These are phyloP conservation scores for Drosophila kambysellisi DNA, from an alignment of 2,888 invertebrate species.

Conservation along the genomic window DNA sequence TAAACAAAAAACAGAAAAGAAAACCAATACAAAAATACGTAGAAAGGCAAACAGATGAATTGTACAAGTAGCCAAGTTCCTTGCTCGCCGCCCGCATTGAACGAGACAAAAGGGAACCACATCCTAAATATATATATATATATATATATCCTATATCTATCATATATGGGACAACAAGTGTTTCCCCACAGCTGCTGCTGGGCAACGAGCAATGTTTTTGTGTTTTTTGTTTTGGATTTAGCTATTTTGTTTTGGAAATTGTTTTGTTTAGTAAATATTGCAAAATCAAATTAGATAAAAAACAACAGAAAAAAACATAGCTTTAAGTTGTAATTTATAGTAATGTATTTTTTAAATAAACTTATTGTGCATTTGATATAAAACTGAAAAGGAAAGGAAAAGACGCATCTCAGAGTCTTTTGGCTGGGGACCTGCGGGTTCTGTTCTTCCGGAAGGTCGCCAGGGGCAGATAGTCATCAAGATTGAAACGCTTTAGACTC, in stretches of 20 bases:
- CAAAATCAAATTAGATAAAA: conserved; percentile 39
- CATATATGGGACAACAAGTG: background rate
- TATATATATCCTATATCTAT: background rate
- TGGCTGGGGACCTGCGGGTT: background rate
- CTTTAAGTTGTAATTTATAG: conserved; percentile 77
- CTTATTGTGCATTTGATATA: conserved; percentile 75
- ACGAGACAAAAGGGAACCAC: background rate
- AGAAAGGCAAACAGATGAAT: conserved; percentile 23
- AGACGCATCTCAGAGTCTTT: background rate
- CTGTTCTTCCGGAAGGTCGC: background rate
- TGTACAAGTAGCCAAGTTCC: conserved; percentile 49
- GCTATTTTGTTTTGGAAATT: conserved; percentile 43
- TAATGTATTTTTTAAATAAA: conserved; percentile 77
- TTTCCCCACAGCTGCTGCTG: background rate
- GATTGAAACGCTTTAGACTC: conserved; percentile 52
- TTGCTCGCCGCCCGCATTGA: conserved; percentile 18
- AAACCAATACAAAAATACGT: conserved; percentile 13
- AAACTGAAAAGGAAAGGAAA: conserved; percentile 3
- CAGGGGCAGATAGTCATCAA: conserved; percentile 49
- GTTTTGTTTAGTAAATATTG: conserved; percentile 55
- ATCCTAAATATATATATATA: conserved; percentile 31
- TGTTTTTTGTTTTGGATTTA: background rate
- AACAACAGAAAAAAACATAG: conserved; percentile 39
- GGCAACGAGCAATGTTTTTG: conserved; percentile 8
- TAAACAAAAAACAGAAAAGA: conserved; percentile 40